A percentile compares a stretch with the other conserved stretches of the same genome.
Conservation (phyloP, 2,113 vertebrate genomes). For the Ptilorrhoa leucosticta region DNA sequence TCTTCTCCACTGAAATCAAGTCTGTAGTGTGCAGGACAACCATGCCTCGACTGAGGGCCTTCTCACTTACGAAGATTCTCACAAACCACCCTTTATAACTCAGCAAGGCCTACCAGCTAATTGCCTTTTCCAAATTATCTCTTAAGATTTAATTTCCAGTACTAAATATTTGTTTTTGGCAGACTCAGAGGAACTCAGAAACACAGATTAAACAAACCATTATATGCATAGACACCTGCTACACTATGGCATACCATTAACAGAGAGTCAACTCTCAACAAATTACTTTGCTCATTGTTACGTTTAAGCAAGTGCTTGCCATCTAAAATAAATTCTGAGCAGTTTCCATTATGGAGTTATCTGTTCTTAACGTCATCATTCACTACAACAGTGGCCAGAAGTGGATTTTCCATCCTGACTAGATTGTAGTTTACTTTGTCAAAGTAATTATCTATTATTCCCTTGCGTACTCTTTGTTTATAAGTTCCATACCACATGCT, state of each 20-base stretch:
- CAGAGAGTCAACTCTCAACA: constrained; percentile 5
- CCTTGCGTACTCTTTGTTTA: background rate
- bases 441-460: constrained; percentile 7
- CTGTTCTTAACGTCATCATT: background rate
- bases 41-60: background rate
- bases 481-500: background rate
- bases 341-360: background rate
- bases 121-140: constrained; percentile 1
- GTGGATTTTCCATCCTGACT: constrained; percentile 24
- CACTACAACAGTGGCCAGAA: background rate
- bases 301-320: background rate
- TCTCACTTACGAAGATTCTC: background rate
- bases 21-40: background rate
- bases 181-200: background rate
- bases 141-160: background rate
- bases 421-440: constrained; percentile 27
- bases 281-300: constrained; percentile 5
- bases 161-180: constrained; percentile 1
- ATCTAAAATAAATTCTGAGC: constrained; percentile 19
- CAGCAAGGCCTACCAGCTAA: background rate
- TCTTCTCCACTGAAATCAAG: background rate
- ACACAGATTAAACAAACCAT: constrained; percentile 27
- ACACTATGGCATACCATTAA: background rate
- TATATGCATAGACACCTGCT: constrained; percentile 37
- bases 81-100: background rate